A percentile compares a stretch with the other conserved stretches of the same genome.
Conservation (phyloP, 1,140 invertebrate genomes). For the Capitella teleta region DNA sequence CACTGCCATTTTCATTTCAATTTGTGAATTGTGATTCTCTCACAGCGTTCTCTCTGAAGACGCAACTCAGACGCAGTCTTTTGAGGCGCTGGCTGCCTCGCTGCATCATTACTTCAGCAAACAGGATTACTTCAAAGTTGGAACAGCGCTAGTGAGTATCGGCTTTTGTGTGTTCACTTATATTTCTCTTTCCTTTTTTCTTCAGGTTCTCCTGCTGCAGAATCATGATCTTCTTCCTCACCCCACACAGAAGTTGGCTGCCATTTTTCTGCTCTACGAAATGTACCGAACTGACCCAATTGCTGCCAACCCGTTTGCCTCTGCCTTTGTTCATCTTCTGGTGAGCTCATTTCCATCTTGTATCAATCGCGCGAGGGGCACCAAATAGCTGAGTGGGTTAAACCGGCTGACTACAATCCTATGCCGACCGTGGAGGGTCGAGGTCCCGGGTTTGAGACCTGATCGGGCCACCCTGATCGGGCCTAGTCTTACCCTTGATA, state of each 20-base stretch:
- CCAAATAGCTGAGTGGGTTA: no score
- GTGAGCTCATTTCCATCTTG: slow-evolving; percentile 44
- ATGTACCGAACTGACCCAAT: slow-evolving; percentile 58
- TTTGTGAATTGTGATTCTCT: slow-evolving; percentile 11
- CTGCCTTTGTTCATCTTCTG: slow-evolving; percentile 54
- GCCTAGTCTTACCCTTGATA: no score
- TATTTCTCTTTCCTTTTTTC: slow-evolving; percentile 13
- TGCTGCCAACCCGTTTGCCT: slow-evolving; percentile 58
- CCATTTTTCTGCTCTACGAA: slow-evolving; percentile 60
- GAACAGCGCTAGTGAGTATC: slow-evolving; percentile 40
- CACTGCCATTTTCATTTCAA: no score
- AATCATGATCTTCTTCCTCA: slow-evolving; percentile 58
- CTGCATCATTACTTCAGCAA: slow-evolving; percentile 64
- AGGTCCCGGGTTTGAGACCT: no score
- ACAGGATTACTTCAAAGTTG: slow-evolving; percentile 62
- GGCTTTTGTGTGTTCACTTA: no score
- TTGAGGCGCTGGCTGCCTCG: slow-evolving; percentile 55
- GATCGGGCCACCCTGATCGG: no score
- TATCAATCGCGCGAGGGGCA: no score
- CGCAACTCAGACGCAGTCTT: slow-evolving; percentile 50
- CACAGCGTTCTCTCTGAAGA: slow-evolving; percentile 55
- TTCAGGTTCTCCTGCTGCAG: slow-evolving; percentile 56
- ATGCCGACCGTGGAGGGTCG: no score
- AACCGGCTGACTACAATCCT: no score
- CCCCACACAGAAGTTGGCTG: slow-evolving; percentile 55